These are phyloP conservation scores for Mirounga angustirostris DNA, from an alignment of 2,113 vertebrate species.

Conservation along the genomic window DNA sequence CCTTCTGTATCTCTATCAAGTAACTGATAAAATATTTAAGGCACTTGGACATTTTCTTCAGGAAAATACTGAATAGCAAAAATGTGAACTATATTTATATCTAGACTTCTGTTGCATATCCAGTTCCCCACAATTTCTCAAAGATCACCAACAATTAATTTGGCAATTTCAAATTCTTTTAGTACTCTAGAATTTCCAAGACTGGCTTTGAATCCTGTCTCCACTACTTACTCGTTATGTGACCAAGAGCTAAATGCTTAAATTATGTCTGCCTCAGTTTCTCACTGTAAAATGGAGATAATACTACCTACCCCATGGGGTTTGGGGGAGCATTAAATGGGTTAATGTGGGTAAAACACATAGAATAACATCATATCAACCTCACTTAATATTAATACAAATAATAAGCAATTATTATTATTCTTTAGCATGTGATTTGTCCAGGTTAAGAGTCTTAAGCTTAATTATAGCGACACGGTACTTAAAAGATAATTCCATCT, in stretches of 20 bases:
- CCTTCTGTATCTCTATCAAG: not conserved
- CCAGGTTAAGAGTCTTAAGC: not conserved
- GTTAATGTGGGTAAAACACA: slow-evolving; percentile 31
- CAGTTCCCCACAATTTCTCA: not conserved
- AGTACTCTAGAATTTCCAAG: not conserved
- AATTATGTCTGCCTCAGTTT: slow-evolving; percentile 9
- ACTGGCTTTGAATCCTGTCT: not conserved
- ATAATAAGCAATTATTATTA: not conserved
- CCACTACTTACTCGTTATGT: not conserved
- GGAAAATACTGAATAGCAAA: slow-evolving; percentile 1
- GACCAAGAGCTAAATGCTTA: slow-evolving; percentile 17
- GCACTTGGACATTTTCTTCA: not conserved
- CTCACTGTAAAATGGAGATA: not conserved
- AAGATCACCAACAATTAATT: not conserved
- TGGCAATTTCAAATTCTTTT: not conserved
- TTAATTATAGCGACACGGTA: not conserved
- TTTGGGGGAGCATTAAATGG: not conserved
- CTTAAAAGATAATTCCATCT: not conserved
- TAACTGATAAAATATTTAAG: slow-evolving; percentile 38
- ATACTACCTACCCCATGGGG: not conserved
- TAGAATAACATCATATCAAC: not conserved
- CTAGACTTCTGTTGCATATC: not conserved
- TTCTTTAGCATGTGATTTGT: not conserved
- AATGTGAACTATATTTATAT: slow-evolving; percentile 2
- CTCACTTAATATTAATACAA: not conserved